A percentile compares a stretch with the other conserved stretches of the same genome.
Conservation (phyloP, 2,113 vertebrate genomes). For the Vidua macroura region DNA sequence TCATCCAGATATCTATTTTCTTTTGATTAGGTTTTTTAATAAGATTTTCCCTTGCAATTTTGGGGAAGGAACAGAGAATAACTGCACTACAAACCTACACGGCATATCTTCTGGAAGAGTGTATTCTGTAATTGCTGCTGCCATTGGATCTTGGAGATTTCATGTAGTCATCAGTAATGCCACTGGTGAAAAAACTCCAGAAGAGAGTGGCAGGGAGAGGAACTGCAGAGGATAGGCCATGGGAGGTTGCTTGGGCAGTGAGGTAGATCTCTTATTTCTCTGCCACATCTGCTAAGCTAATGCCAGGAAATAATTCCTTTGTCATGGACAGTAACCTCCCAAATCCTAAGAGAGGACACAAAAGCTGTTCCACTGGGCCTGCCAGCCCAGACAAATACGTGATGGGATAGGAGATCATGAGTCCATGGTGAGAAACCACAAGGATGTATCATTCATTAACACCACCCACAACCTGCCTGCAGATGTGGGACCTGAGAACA, state of each 20-base stretch:
- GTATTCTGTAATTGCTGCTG: background rate
- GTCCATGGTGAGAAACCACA: conserved; percentile 11
- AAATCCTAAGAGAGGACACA: background rate
- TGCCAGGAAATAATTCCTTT: background rate
- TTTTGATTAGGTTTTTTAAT: background rate
- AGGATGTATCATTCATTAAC: conserved; percentile 39
- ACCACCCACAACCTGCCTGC: conserved; percentile 37
- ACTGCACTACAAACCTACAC: background rate
- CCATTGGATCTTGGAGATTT: background rate
- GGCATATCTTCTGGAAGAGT: background rate
- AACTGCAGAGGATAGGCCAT: background rate
- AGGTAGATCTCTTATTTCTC: background rate
- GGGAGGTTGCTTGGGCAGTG: background rate
- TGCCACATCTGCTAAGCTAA: background rate
- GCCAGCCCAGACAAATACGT: background rate
- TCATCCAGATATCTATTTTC: background rate
- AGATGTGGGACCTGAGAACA: conserved; percentile 57
- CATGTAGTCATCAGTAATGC: background rate
- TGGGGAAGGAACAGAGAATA: background rate
- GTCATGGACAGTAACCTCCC: background rate
- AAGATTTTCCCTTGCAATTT: background rate
- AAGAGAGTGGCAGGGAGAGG: background rate
- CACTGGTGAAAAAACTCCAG: background rate
- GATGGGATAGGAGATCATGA: background rate
- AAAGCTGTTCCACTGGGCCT: background rate